A percentile compares a stretch with the other conserved stretches of the same genome.
These are phyloP conservation scores for Drosophila ficusphila DNA, from an alignment of 1,140 invertebrate species.

Conservation along the genomic window DNA sequence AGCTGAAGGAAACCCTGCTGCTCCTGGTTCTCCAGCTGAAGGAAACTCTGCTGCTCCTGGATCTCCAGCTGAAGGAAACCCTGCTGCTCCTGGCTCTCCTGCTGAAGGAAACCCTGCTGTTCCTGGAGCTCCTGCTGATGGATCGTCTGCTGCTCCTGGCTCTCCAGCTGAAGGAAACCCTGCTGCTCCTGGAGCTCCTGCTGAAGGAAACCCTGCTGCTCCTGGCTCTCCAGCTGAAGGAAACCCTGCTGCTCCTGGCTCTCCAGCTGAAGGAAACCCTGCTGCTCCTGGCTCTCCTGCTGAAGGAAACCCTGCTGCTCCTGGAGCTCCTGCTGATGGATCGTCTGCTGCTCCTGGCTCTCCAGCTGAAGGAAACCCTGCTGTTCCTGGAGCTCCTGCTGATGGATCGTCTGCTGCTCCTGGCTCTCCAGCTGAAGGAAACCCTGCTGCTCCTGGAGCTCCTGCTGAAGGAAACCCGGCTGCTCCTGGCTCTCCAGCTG, in stretches of 20 bases:
- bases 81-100: background rate
- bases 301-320: constrained; percentile 1
- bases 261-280: too few species aligned
- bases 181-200: constrained; percentile 3
- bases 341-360: constrained; percentile 4
- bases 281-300: constrained; percentile 11
- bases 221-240: background rate
- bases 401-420: constrained; percentile 12
- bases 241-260: too few species aligned
- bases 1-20: constrained; percentile 11
- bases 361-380: constrained; percentile 5
- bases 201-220: background rate
- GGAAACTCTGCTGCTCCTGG: constrained; percentile 14
- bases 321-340: constrained; percentile 1
- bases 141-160: background rate
- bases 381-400: background rate
- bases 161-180: background rate
- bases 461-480: constrained; percentile 4
- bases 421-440: constrained; percentile 20
- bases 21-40: background rate
- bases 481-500: constrained; percentile 9
- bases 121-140: constrained; percentile 15
- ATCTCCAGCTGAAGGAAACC: background rate
- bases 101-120: constrained; percentile 8
- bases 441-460: background rate